Conservation (phyloP, 2,113 vertebrate genomes). For the Plestiodon gilberti region DNA sequence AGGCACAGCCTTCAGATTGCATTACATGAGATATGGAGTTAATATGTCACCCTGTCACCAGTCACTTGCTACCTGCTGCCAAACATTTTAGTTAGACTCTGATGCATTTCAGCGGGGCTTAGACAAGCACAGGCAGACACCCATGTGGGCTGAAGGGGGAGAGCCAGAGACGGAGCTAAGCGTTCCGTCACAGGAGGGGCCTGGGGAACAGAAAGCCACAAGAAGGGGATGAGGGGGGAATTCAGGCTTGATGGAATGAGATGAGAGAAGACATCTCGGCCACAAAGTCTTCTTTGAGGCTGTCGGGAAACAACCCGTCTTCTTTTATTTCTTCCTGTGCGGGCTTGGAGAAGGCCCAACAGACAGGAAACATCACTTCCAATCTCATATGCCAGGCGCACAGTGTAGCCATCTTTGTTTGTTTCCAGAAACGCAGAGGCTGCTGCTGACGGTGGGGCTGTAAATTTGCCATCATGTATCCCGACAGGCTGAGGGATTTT, state of each 20-base stretch:
- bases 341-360: slow-evolving; percentile 59
- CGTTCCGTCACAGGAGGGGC: slow-evolving; percentile 69
- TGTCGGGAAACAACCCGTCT: slow-evolving; percentile 48
- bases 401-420: slow-evolving; percentile 34
- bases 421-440: neutral
- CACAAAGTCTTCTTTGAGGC: slow-evolving; percentile 64
- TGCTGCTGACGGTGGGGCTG: neutral
- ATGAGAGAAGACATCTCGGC: slow-evolving; percentile 70
- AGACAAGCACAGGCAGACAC: slow-evolving; percentile 68
- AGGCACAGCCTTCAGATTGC: slow-evolving; percentile 81
- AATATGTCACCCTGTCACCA: slow-evolving; percentile 83
- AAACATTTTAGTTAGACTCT: slow-evolving; percentile 77
- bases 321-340: slow-evolving; percentile 48
- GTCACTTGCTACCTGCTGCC: slow-evolving; percentile 83
- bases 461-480: neutral
- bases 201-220: slow-evolving; percentile 67
- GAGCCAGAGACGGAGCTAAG: slow-evolving; percentile 66
- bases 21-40: slow-evolving; percentile 81
- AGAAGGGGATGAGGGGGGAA: slow-evolving; percentile 46
- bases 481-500: neutral
- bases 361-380: slow-evolving; percentile 58
- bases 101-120: slow-evolving; percentile 70
- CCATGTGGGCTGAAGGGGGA: slow-evolving; percentile 71
- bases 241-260: slow-evolving; percentile 67
- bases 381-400: slow-evolving; percentile 46